These are phyloP conservation scores for Geotrupes spiniger DNA, from an alignment of 2,888 invertebrate genomes.

Conservation along the genomic window DNA sequence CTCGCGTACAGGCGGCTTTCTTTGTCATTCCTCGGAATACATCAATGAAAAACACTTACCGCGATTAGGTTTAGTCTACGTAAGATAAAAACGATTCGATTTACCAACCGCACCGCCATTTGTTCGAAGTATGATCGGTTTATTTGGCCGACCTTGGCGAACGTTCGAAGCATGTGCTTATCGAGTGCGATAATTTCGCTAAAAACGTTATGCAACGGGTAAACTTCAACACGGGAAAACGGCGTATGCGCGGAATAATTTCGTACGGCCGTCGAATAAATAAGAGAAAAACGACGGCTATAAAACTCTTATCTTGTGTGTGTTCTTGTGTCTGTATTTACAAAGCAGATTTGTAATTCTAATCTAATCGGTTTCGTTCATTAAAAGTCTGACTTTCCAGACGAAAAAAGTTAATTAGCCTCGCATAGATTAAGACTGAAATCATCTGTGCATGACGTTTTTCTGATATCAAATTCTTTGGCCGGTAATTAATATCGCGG, in stretches of 20 bases:
- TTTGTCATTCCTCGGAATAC: conserved; percentile 9
- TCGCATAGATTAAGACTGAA: conserved; percentile 1
- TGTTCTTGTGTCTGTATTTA: conserved; percentile 5
- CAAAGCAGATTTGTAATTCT: conserved; percentile 6
- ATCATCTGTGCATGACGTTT: too few relatives aligned
- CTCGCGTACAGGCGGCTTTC: conserved; percentile 10
- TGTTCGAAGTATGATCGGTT: not conserved
- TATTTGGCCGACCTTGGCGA: not conserved
- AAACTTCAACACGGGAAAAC: not conserved
- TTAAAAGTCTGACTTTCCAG: conserved; percentile 6
- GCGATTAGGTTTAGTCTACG: not conserved
- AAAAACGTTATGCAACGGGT: not conserved
- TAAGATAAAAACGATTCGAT: not conserved
- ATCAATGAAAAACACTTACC: not conserved
- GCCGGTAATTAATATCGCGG: too few relatives aligned
- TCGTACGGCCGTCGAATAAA: not conserved
- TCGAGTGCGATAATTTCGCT: not conserved
- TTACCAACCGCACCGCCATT: not conserved
- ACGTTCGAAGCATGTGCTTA: not conserved
- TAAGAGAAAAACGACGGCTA: not conserved
- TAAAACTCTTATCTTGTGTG: conserved; percentile 6
- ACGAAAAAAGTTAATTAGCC: conserved; percentile 5
- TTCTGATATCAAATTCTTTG: too few relatives aligned
- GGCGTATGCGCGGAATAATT: not conserved
- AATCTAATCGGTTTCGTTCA: conserved; percentile 5